Evolutionary conservation across 2,888 invertebrate genomes (phyloP), one percentile per base, ranked within the genome.

Genomic region (Deilephila porcellus): DNA sequence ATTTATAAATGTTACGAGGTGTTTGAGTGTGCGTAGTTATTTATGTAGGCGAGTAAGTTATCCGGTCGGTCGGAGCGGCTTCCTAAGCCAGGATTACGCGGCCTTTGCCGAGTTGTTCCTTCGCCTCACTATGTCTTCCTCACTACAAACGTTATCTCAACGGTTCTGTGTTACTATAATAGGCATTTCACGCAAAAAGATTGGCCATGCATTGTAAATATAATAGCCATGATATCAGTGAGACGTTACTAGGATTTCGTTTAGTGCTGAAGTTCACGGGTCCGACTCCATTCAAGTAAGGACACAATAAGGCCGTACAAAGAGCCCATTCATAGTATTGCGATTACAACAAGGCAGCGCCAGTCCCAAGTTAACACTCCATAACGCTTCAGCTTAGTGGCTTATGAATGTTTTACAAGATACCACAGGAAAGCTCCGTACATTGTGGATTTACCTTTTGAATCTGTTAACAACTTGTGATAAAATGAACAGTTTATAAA

Each of bases 31-130:
- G 73, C 34, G 64, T 17, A 74, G 64, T 77, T 76, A 74, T 75
- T 76, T 77, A 76, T 17, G 37, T 74, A 74, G 74, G 72, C 67
- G 76, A 72, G 79, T 78, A 79, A 81, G 75, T 75, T 77, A 81
- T 76, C 78, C 76, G 72, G 71, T 73, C 77, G 79, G 71, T 75
- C 81, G 79, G 74, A 84, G 79, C 79, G 86, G 85, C 85, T 88
- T 88, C 85, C 84, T 88, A 89, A 89, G 86, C 87, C 83, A 78
- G 89, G 89, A 85, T 89, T 88, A 88, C 81, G 80, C 79, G 80
- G 79, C 76, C 82, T 86, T 84, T 83, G 76, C 78, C 71, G 77
- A 79, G 80, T 82, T 85, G 76, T 83, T 79, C 74, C 81, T 76
- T 70, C 73, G 74, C 76, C 76, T 80, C 77, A 77, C 75, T 82